Evolutionary conservation across 2,113 vertebrate species (phyloP).

Genomic region (Acrocephalus kingi): DNA sequence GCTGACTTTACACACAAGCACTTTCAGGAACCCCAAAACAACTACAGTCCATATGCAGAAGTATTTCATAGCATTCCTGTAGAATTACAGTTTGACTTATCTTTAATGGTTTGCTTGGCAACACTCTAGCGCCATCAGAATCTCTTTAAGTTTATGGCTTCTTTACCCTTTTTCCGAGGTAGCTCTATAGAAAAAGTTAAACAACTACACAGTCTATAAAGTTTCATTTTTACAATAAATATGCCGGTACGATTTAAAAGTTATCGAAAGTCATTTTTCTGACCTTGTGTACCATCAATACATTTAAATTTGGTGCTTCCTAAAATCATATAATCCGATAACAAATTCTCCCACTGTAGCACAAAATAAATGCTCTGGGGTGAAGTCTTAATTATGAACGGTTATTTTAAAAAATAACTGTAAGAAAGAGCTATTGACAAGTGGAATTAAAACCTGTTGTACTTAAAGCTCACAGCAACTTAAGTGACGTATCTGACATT

Average conservation of each 20-base stretch:
- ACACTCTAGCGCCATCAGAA: neutral
- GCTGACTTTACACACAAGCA: conserved; percentile 20
- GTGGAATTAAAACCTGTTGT: neutral
- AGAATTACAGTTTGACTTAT: conserved; percentile 19
- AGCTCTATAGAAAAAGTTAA: neutral
- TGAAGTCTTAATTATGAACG: neutral
- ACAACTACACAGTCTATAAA: neutral
- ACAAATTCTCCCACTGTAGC: neutral
- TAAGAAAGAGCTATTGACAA: neutral
- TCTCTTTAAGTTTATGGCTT: conserved; percentile 11
- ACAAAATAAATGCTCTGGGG: neutral
- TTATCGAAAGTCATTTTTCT: neutral
- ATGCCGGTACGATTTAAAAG: neutral
- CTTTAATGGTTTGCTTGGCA: conserved; percentile 39
- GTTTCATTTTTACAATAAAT: neutral
- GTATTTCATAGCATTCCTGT: conserved; percentile 2
- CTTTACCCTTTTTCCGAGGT: neutral
- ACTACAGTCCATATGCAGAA: neutral
- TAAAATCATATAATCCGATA: neutral
- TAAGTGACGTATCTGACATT: neutral
- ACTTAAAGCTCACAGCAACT: neutral
- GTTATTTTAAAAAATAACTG: neutral
- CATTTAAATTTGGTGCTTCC: neutral
- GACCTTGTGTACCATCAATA: neutral
- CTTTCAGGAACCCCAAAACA: neutral